These are phyloP conservation scores for Lacerta bilineata DNA, from an alignment of 2,797 vertebrate species.

Conservation along the genomic window DNA sequence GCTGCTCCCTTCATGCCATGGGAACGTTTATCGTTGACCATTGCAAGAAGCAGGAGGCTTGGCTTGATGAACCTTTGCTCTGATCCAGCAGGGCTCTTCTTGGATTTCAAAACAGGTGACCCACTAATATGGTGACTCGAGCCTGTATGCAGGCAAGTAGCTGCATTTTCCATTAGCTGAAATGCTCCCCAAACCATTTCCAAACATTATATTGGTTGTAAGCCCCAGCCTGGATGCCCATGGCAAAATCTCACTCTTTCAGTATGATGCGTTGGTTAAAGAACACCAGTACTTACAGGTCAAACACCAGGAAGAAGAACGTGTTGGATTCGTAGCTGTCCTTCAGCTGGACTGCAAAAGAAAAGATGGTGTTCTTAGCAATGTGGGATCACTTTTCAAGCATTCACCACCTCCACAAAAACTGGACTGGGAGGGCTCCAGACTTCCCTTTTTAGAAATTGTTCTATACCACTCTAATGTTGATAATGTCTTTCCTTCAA, in stretches of 20 bases:
- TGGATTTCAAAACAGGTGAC: neutral
- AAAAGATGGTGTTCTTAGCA: constrained; percentile 43
- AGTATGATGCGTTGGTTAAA: neutral
- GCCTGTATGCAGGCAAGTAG: neutral
- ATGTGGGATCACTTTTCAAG: neutral
- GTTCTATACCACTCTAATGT: neutral
- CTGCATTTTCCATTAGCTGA: neutral
- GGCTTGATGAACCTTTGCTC: neutral
- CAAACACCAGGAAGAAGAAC: constrained; percentile 98
- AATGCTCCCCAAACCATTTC: neutral
- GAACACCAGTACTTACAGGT: constrained; percentile 88
- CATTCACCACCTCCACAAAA: neutral
- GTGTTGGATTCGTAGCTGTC: constrained; percentile 95
- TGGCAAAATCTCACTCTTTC: neutral
- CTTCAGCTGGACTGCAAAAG: constrained; percentile 93
- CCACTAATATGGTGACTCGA: neutral
- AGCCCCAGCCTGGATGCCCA: neutral
- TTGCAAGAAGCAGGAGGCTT: too few relatives aligned
- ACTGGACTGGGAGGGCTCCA: neutral
- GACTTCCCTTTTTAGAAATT: neutral
- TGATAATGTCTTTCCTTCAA: neutral
- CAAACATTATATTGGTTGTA: neutral
- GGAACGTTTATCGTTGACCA: neutral
- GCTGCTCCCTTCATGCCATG: neutral
- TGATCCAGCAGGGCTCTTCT: neutral